These are phyloP conservation scores for Urophycis tenuis DNA, from an alignment of 2,797 vertebrate species.

Conservation along the genomic window DNA sequence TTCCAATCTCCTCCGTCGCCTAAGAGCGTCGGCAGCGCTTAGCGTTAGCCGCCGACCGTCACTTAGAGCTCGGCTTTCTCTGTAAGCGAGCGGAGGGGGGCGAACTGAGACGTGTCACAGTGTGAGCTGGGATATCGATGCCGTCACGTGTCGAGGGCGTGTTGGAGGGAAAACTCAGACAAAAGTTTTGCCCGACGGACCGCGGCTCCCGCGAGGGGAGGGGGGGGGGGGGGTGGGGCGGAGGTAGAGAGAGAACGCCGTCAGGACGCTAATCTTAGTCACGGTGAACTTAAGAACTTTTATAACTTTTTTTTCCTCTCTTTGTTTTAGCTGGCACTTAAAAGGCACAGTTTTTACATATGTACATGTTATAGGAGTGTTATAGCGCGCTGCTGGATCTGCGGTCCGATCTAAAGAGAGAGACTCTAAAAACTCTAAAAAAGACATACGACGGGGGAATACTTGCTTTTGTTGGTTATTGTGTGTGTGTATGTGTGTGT, in stretches of 20 bases:
- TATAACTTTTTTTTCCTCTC: background rate
- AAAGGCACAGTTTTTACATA: conserved; percentile 11
- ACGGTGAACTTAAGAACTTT: background rate
- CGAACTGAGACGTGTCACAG: background rate
- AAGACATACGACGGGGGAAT: background rate
- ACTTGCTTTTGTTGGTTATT: background rate
- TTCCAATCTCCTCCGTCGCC: background rate
- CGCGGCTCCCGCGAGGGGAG: background rate
- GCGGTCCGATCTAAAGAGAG: no score
- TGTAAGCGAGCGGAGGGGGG: background rate
- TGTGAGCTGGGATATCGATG: conserved; percentile 32
- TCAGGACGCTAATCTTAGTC: conserved; percentile 22
- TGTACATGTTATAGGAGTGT: background rate
- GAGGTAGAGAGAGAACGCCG: no score
- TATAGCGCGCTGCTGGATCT: no score
- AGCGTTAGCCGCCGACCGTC: background rate
- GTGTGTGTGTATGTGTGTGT: conserved; percentile 30
- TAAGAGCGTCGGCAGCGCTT: background rate
- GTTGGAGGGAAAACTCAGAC: background rate
- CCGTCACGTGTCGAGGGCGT: conserved; percentile 33
- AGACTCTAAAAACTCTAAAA: no score
- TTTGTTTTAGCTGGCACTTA: background rate
- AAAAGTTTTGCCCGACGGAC: background rate
- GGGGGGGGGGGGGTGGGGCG: no score
- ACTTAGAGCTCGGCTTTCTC: background rate